Base-by-base conservation (phyloP, 1,140 invertebrate species). In the Papilio aristodemus region DNA sequence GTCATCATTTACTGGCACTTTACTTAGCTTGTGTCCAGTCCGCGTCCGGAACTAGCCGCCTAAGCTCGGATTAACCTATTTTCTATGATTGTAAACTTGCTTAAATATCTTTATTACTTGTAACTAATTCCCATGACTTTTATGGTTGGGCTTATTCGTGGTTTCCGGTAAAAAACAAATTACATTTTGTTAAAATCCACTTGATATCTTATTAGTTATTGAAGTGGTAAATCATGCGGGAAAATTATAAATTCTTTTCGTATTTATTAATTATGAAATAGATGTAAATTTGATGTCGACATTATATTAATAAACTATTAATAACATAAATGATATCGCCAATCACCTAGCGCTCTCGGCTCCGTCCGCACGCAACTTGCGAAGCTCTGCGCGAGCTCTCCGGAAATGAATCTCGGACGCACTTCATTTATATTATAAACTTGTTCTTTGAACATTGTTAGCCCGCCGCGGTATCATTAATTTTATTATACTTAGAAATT, bases 381-480 rank as follows among this genome's bases (percentile, higher is more conserved):
- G 8, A 11, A 9, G 3, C 19, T 25, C 11, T 11, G 19, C 17
- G 14, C 46, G 14, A 8, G 46, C 19, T 22, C 46, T 22, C 46
- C 46, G 46, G 46, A 50, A 50, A 50, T 50, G 46, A 50, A 50
- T 22, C 46, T 50, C 46, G 46, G 46, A 11, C 46, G 22, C 46
- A 22, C 19, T 50, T 22, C 46, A 22, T 50, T 50, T 50, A 50
- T 50, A 50, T 50, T 11, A 50, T 50, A 50, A 50, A 50, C 46
- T 50, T 11, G 46, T 50, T 50, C 46, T 50, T 50, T 50, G 46
- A 50, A 50, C 46, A 50, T 50, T 50, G 46, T 50, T 50, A 46
- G 7, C 8, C 1, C 9, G 46, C 46, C 19, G 46, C 9, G 19
- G 19, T 50, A 11, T 50, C 46, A 50, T 50, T 50, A 22, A 50